Base-by-base conservation (phyloP, 2,888 invertebrate genomes). In the Tetropium fuscum region DNA sequence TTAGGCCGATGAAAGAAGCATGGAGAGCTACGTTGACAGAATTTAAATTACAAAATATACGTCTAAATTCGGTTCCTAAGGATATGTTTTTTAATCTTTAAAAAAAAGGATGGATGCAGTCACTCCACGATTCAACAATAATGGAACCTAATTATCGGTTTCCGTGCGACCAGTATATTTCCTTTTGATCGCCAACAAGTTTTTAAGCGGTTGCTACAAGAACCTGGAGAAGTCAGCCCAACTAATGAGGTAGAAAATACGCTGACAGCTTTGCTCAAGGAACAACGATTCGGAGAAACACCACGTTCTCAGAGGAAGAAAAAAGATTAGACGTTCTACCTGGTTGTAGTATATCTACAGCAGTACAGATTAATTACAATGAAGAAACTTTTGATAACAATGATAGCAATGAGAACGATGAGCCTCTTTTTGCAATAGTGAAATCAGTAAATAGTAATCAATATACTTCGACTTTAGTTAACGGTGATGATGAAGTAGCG, bases 1-100 rank as follows among this genome's bases (percentile, higher is more conserved):
- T 44, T 22, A 19, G 25, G 44, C 30, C 8, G 3, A 44, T 44
- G 44, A 22, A 44, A 20, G 44, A 22, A 4, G 44, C 44, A 20
- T 16, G 15, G 25, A n/a, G 20, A 30, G 30, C 30, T 30, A 30
- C 30, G 10, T 30, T 30, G 30, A 30, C 30, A 30, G 30, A 30
- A 30, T 30, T 8, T 30, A 5, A 3, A 30, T 3, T 30, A 30
- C 3, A 30, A n/a, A n/a, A n/a, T n/a, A n/a, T n/a, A n/a, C n/a
- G n/a, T n/a, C n/a, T n/a, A n/a, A n/a, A n/a, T n/a, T n/a, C n/a
- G n/a, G n/a, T n/a, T n/a, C n/a, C n/a, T n/a, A n/a, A n/a, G n/a
- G n/a, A n/a, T n/a, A n/a, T n/a, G n/a, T n/a, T n/a, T n/a, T n/a
- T n/a, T n/a, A n/a, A n/a, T n/a, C n/a, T n/a, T n/a, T n/a, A n/a